Evolutionary conservation across 2,113 vertebrate species (phyloP), one percentile per base, ranked within the genome.

Genomic region (Entomyzon cyanotis): DNA sequence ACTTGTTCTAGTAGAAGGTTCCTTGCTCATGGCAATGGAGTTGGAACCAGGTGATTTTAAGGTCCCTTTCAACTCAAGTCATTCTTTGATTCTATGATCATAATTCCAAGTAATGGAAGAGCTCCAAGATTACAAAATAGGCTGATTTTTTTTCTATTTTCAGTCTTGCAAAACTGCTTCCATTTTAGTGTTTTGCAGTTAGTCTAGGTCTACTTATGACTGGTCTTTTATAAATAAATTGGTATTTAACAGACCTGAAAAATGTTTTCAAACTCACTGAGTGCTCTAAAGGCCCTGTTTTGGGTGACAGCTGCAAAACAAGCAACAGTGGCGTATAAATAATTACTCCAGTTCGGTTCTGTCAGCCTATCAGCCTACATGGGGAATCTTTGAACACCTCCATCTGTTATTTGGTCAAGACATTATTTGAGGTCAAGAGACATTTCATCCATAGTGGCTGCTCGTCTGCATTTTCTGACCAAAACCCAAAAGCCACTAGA

Each of bases 391-490:
- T 83, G 80, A 83, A 93, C 4, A 27, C 8, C 23, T 87, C 70
- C 90, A 84, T 81, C 83, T 94, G 62, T 58, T 95, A 70, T 84
- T 85, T 93, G 84, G 35, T 84, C 42, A 89, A 70, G 42, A 79
- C 3, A 3, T 67, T 22, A 73, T 86, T 80, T 96, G 73, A 91
- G 49, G 41, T 68, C 76, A 67, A 64, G 65, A 89, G 87, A 52
- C 90, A 74, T 55, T 65, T 94, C 39, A 79, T 81, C 35, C 15
- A 19, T 25, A 60, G 24, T 28, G 42, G 11, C 23, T 91, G 46
- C 13, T 68, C 4, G 59, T 89, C 68, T 78, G 30, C 21, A 22
- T 49, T 53, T 24, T 15, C 55, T 64, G 27, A 37, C 9, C 9
- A 49, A 50, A 71, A 67, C 15, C 2, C 4, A 69, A 84, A 93